phyloP scores from a whole-genome alignment of 2,113 vertebrate species.

The Laticauda laticaudata region DNA sequence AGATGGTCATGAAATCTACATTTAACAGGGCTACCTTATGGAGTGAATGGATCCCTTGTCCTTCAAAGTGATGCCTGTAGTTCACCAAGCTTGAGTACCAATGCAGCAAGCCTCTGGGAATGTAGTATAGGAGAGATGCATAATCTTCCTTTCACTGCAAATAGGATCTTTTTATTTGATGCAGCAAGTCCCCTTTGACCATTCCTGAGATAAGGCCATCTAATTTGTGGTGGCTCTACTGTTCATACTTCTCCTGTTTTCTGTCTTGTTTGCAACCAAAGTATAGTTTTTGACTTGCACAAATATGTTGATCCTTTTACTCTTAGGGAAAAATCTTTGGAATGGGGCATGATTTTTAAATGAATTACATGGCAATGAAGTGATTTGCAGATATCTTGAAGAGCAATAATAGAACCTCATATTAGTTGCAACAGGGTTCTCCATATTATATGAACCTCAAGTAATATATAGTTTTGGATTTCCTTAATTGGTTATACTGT shows the following conservation, averaged over 20 bases:
- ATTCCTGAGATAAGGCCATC: neutral
- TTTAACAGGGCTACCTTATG: neutral
- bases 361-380: slow-evolving; percentile 36
- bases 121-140: neutral
- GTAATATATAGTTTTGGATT: slow-evolving; percentile 41
- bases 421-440: neutral
- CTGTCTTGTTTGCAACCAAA: neutral
- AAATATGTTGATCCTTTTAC: neutral
- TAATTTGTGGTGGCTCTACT: neutral
- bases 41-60: neutral
- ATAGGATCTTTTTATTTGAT: neutral
- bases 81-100: neutral
- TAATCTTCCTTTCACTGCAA: neutral
- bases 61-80: neutral
- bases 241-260: neutral
- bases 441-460: slow-evolving; percentile 30
- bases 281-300: neutral
- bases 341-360: slow-evolving; percentile 22
- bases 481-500: slow-evolving; percentile 38
- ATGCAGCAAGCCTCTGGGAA: neutral
- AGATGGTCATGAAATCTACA: neutral
- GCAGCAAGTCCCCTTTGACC: neutral
- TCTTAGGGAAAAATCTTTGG: neutral
- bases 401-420: slow-evolving; percentile 34
- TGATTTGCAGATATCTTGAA: slow-evolving; percentile 38